Percentiles rank a stretch among this genome's conserved stretches.
Evolutionary conservation across 2,113 vertebrate species (phyloP).

Genomic region (Tetraodon nigroviridis): DNA sequence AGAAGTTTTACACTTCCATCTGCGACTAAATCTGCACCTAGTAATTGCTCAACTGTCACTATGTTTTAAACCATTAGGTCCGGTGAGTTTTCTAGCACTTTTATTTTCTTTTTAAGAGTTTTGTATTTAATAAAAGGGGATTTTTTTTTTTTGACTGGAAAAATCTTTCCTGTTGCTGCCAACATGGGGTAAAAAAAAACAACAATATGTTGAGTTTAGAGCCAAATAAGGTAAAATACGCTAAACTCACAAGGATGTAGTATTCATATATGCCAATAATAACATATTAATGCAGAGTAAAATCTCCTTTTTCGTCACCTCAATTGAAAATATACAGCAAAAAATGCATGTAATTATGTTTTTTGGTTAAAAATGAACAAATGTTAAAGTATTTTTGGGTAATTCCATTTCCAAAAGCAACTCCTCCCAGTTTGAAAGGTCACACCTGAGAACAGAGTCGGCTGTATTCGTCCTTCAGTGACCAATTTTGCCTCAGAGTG

Average conservation of each 20-base stretch:
- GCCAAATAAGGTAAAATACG: not conserved
- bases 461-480: constrained; percentile 50
- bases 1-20: not conserved
- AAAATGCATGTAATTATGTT: not conserved
- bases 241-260: not conserved
- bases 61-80: too few relatives aligned
- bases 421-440: constrained; percentile 65
- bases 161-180: not conserved
- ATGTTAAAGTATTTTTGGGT: constrained; percentile 29
- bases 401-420: constrained; percentile 47
- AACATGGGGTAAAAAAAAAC: too few relatives aligned
- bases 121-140: too few relatives aligned
- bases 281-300: too few relatives aligned
- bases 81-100: too few relatives aligned
- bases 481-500: constrained; percentile 28
- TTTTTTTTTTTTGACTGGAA: too few relatives aligned
- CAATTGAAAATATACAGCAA: too few relatives aligned
- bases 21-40: not conserved
- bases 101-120: too few relatives aligned
- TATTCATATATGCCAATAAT: too few relatives aligned
- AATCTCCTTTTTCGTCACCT: too few relatives aligned
- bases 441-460: constrained; percentile 48
- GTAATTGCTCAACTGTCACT: not conserved
- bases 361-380: constrained; percentile 4
- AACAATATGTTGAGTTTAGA: not conserved